These are phyloP conservation scores for Dinoponera quadriceps DNA, from an alignment of 1,140 invertebrate genomes.

Conservation along the genomic window DNA sequence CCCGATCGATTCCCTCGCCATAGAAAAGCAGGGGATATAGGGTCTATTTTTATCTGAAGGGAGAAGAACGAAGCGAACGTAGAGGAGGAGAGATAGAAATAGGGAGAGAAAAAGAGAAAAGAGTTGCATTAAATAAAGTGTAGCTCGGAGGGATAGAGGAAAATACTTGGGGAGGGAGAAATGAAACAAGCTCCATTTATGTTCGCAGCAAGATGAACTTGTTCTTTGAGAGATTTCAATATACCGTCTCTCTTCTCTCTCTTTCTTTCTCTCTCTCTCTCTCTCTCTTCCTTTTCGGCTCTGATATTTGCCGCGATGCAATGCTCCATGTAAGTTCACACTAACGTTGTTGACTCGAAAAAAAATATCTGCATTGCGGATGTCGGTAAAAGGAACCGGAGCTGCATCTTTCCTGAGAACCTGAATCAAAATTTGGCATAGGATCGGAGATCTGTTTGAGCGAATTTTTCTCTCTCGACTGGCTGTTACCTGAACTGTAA, in stretches of 20 bases:
- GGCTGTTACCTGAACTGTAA: slow-evolving; percentile 26
- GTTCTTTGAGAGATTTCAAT: slow-evolving; percentile 50
- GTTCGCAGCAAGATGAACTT: slow-evolving; percentile 17
- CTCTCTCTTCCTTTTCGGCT: not conserved
- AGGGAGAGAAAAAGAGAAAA: slow-evolving; percentile 37
- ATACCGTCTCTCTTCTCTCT: not conserved
- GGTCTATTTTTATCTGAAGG: slow-evolving; percentile 46
- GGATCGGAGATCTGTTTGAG: slow-evolving; percentile 18
- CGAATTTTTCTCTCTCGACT: not conserved
- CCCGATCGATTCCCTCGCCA: slow-evolving; percentile 61
- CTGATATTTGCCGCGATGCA: slow-evolving; percentile 9
- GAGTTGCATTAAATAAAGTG: slow-evolving; percentile 65
- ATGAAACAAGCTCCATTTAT: slow-evolving; percentile 34
- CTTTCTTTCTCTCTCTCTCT: too few relatives aligned
- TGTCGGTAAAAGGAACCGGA: slow-evolving; percentile 12
- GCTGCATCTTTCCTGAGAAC: slow-evolving; percentile 31
- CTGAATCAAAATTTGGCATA: slow-evolving; percentile 53
- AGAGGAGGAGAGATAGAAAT: slow-evolving; percentile 13
- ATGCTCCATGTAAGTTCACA: slow-evolving; percentile 11
- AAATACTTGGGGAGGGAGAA: slow-evolving; percentile 16
- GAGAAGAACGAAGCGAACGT: not conserved
- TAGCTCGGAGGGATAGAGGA: not conserved
- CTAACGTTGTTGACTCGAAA: slow-evolving; percentile 31
- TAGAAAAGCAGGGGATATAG: not conserved
- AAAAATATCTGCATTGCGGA: slow-evolving; percentile 57